Evolutionary conservation across 1,140 invertebrate genomes (phyloP), one percentile per base, ranked within the genome.

Genomic region (Hyposmocoma kahamanoa): DNA sequence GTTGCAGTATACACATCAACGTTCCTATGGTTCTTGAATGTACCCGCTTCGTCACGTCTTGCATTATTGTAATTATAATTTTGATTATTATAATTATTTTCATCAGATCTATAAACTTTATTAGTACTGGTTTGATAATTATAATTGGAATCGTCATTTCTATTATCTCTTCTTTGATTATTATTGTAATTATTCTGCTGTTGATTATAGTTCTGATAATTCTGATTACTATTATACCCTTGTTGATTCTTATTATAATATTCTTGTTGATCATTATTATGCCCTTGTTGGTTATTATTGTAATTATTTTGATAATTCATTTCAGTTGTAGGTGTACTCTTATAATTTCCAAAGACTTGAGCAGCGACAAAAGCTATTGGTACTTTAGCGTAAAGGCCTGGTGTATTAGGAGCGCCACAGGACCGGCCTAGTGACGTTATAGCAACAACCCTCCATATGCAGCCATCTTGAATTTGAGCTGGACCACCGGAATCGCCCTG

Each of bases 401-500:
- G 90, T 2, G 77, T 81, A 21, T 87, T 67, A 0, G 66, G 49
- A 0, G 80, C 71, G 0, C 87, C 89, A 49, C 91, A 92, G 1
- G 81, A 74, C 46, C 86, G 70, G 0, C 90, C 90, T 30, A 90
- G 86, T 3, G 90, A 91, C 0, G 90, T 91, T 2, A 92, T 79
- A 5, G 89, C 90, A 2, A 91, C 73, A 3, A 91, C 62, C 22
- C 88, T 62, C 68, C 87, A 89, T 0, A 83, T 59, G 56, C 89
- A 90, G 13, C 74, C 65, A 48, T 83, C 83, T 42, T 68, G 72
- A 1, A 88, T 60, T 69, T 91, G 90, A 1, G 90, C 73, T 8
- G 91, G 90, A 13, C 91, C 91, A 3, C 92, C 92, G 3, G 91
- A 93, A 65, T 93, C 92, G 53, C 92, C 92, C 87, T 91, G 71